Conservation (phyloP, 1,140 invertebrate genomes). For the Macrobrachium rosenbergii region DNA sequence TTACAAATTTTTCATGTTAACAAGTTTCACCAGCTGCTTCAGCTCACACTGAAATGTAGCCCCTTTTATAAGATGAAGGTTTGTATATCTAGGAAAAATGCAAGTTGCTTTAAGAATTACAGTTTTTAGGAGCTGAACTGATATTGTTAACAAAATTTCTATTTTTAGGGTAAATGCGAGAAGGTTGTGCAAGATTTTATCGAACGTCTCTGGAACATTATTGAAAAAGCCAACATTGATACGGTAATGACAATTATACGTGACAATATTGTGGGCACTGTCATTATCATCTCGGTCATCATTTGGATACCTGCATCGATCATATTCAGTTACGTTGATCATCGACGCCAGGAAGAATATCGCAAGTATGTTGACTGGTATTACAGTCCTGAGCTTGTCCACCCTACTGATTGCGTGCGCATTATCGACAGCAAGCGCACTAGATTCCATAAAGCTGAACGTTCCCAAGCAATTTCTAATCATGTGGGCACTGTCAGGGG, state of each 20-base stretch:
- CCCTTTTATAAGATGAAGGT: too few species aligned
- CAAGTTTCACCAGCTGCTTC: too few species aligned
- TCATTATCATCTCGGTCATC: conserved; percentile 87
- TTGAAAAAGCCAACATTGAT: conserved; percentile 95
- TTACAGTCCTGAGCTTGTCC: conserved; percentile 45
- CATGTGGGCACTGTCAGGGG: conserved; percentile 30
- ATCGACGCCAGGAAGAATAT: conserved; percentile 35
- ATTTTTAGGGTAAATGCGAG: conserved; percentile 85
- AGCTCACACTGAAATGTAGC: too few species aligned
- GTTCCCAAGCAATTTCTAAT: conserved; percentile 22
- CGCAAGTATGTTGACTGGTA: conserved; percentile 46
- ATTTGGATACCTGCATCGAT: conserved; percentile 85
- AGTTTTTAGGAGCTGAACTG: too few species aligned
- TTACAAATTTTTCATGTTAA: too few species aligned
- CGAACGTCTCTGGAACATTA: conserved; percentile 95
- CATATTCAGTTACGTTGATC: conserved; percentile 70
- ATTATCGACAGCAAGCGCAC: conserved; percentile 58
- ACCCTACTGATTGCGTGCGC: conserved; percentile 45
- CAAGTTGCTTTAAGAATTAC: too few species aligned
- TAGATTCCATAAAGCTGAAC: conserved; percentile 27
- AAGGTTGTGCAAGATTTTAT: conserved; percentile 95
- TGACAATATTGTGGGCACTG: conserved; percentile 91
- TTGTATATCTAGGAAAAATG: too few species aligned
- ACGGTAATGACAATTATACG: conserved; percentile 87
- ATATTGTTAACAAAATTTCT: conserved; percentile 10